Evolutionary conservation across 1,140 invertebrate genomes (phyloP), one percentile per base, ranked within the genome.

Genomic region (Bombus soroeensis): DNA sequence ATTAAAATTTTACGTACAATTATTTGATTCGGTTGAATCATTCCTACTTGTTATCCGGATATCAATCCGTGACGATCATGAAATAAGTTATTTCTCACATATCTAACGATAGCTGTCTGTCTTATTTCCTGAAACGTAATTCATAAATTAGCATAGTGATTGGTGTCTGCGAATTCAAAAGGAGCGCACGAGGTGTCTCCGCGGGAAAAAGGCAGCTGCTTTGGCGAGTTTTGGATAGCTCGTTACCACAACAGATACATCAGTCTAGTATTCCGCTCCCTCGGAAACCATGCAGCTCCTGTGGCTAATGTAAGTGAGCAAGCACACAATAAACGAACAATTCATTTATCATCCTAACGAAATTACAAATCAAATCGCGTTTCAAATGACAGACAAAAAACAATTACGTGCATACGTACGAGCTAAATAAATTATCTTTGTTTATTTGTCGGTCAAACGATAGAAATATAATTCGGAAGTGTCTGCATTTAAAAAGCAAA

Each of bases 291-390:
- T 85, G 84, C 71, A 18, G 71, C 47, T 85, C 79, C n/a, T 32
- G 6, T 85, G 34, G 78, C 32, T 85, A 74, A 57, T 75, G 84
- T 85, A 85, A 85, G 84, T 81, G 25, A 34, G 5, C 32, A 18
- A 62, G 15, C 6, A 3, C 15, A 22, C 13, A 9, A 53, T 25
- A 5, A 59, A 59, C 57, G 18, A n/a, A 25, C 32, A 25, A 22
- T 75, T 22, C 3, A n/a, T 41, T 25, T 10, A 25, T 47, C n/a
- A 37, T 25, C 12, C 3, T 5, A 25, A 32, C 3, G 15, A n/a
- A 53, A 53, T 53, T 53, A 53, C 47, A 22, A 22, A 22, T 22
- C 18, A 53, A 53, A 22, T 53, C 1, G 0, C 47, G 18, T 53
- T 53, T 53, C 22, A 53, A 53, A 8, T 18, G 6, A 22, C 1